Percentiles rank a stretch among this genome's conserved stretches.
Conservation (phyloP, 1,140 invertebrate genomes). For the Sminthurides bifidus region DNA sequence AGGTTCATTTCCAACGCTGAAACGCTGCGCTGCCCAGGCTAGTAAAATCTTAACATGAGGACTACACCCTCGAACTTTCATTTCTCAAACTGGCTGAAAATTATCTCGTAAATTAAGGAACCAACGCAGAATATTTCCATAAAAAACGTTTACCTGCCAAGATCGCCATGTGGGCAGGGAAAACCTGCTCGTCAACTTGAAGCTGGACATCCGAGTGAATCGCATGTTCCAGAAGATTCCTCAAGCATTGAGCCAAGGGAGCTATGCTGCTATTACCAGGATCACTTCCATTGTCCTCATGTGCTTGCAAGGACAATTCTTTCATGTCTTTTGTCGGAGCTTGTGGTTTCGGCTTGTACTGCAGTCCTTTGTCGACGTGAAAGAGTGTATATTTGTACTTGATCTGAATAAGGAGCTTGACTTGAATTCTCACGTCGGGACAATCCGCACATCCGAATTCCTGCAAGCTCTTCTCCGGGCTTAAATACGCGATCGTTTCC, state of each 20-base stretch:
- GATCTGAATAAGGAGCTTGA: neutral
- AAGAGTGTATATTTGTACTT: constrained; percentile 2
- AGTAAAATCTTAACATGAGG: neutral
- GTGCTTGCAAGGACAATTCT: too few species aligned
- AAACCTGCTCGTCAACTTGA: neutral
- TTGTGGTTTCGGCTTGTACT: neutral
- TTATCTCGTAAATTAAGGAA: neutral
- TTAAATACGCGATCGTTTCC: neutral
- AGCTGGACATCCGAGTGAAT: constrained; percentile 14
- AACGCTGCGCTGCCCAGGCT: too few species aligned
- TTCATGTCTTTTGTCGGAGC: too few species aligned
- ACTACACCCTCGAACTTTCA: too few species aligned
- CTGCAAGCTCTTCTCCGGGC: neutral
- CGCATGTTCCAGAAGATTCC: constrained; percentile 4
- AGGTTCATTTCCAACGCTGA: neutral
- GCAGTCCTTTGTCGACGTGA: neutral
- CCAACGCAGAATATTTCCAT: neutral
- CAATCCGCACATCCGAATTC: neutral
- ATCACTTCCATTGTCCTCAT: too few species aligned
- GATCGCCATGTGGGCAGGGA: constrained; percentile 18
- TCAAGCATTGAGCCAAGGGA: neutral
- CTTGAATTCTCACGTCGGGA: neutral
- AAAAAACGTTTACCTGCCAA: constrained; percentile 4
- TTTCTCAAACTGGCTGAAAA: too few species aligned
- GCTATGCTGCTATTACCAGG: neutral